These are phyloP conservation scores for Trachurus trachurus DNA, from an alignment of 2,797 vertebrate genomes.

Conservation along the genomic window DNA sequence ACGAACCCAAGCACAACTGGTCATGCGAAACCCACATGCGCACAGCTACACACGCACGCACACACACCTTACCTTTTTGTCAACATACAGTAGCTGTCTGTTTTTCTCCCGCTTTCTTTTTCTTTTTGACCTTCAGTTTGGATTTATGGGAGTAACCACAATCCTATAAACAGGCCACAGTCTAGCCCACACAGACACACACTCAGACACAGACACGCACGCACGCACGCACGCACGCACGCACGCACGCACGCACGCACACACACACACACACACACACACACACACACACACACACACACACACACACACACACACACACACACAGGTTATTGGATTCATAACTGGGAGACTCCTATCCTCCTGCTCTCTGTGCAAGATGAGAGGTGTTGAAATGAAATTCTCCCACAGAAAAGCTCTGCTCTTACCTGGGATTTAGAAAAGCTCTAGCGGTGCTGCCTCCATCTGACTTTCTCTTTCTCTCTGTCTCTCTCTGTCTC, in stretches of 20 bases:
- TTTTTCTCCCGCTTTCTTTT: conserved; percentile 47
- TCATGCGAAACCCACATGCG: background rate
- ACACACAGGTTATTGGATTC: conserved; percentile 81
- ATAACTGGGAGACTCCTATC: conserved; percentile 80
- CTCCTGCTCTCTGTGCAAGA: conserved; percentile 74
- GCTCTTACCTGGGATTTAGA: conserved; percentile 85
- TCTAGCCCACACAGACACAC: conserved; percentile 22
- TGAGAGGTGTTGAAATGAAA: conserved; percentile 85
- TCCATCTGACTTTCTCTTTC: conserved; percentile 23
- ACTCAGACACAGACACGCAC: conserved; percentile 39
- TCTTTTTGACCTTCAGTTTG: conserved; percentile 76
- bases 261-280: conserved; percentile 38
- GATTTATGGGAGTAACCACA: conserved; percentile 77
- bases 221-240: too few relatives aligned
- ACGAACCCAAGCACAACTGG: background rate
- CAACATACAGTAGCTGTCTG: conserved; percentile 13
- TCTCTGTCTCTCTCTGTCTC: background rate
- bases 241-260: conserved; percentile 29
- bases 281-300: conserved; percentile 28
- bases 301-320: conserved; percentile 29
- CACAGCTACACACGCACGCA: conserved; percentile 1
- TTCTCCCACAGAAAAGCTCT: conserved; percentile 82
- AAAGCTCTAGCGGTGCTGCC: conserved; percentile 73
- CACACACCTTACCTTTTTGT: conserved; percentile 9
- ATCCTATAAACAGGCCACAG: conserved; percentile 72